Base-by-base conservation (phyloP, 2,888 invertebrate genomes). In the Prenolepis imparis region DNA sequence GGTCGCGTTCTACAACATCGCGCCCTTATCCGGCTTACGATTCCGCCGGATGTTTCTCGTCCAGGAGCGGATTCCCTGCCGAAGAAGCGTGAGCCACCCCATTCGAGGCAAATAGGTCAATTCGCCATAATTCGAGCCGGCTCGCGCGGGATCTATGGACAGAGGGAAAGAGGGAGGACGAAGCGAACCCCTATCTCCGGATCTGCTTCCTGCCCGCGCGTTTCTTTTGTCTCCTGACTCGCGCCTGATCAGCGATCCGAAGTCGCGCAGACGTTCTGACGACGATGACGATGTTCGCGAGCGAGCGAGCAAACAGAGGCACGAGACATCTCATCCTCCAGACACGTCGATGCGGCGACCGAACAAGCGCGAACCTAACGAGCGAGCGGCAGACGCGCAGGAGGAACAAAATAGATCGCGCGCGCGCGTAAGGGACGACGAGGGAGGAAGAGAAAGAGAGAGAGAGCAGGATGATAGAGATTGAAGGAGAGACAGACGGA, bases 341-440 rank as follows among this genome's bases (percentile, higher is more conserved):
- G 89, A 90, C 84, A 89, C 90, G 89, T 90, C 90, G 90, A 90
- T 85, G 90, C 85, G 86, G 67, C 86, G 72, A 84, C 70, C 78
- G 78, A 61, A 70, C 78, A 57, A 67, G 41, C 84, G 84, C 73
- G 85, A 86, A 67, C 84, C 83, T 75, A 74, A 73, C 44, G 63
- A 73, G 83, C 64, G 64, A 70, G 70, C 83, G 83, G 74, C 36
- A 67, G n/a, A 52, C 68, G 81, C 41, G 83, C 77, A 82, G 74
- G 81, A 82, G 67, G 85, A 84, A 86, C 80, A 88, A 80, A 66
- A 82, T 84, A 75, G 85, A 84, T 81, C 84, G 84, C 81, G 64
- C 63, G 63, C 74, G 68, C 61, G 18, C 11, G 44, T n/a, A n/a
- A 15, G 59, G 52, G 57, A 44, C 72, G 55, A 15, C 18, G 57